Evolutionary conservation across 1,140 invertebrate genomes (phyloP).

Genomic region (Mercenaria mercenaria): DNA sequence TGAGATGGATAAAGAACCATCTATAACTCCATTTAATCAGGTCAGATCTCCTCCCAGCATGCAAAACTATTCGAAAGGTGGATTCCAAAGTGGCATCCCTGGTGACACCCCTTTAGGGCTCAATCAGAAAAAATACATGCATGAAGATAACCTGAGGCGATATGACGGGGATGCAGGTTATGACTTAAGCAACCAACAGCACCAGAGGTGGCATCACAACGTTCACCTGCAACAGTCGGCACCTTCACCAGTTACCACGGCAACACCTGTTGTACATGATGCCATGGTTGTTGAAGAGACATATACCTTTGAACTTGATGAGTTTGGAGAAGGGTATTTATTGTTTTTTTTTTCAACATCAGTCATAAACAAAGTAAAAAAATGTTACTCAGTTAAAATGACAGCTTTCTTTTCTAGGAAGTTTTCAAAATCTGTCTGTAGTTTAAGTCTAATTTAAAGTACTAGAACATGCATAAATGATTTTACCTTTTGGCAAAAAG

Average conservation of each 20-base stretch:
- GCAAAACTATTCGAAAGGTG: neutral
- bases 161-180: neutral
- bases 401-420: neutral
- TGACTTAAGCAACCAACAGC: neutral
- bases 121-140: neutral
- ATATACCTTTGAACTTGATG: conserved; percentile 38
- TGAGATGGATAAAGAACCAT: conserved; percentile 44
- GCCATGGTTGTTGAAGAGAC: neutral
- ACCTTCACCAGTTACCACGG: neutral
- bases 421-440: no score
- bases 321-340: conserved; percentile 37
- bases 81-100: neutral
- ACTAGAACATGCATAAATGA: no score
- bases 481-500: no score
- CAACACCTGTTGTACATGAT: neutral
- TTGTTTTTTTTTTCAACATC: no score
- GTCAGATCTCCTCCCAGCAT: neutral
- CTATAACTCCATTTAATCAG: neutral
- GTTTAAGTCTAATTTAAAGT: no score
- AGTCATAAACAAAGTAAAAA: neutral
- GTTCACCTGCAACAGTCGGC: neutral
- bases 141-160: conserved; percentile 32
- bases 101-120: no score
- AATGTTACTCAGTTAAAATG: neutral
- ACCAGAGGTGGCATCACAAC: conserved; percentile 31